These are phyloP conservation scores for Tachina lurida DNA, from an alignment of 2,888 invertebrate genomes.

Conservation along the genomic window DNA sequence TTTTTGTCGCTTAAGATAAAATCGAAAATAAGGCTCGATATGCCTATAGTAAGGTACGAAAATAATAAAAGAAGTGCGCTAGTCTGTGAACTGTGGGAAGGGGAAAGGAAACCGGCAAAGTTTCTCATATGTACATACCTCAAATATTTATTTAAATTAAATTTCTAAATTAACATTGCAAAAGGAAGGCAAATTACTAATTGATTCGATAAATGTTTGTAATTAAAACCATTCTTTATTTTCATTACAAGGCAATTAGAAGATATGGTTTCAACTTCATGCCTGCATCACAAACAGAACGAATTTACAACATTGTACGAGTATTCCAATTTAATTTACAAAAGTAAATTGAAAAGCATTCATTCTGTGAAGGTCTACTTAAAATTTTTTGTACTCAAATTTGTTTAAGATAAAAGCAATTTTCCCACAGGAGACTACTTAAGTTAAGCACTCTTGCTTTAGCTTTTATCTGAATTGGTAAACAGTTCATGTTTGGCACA, in stretches of 20 bases:
- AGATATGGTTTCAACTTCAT: constrained; percentile 16
- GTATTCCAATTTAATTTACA: not conserved
- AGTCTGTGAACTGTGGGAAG: too few species aligned
- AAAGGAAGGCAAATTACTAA: too few species aligned
- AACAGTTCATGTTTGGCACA: constrained; percentile 45
- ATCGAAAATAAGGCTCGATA: too few species aligned
- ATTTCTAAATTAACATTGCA: too few species aligned
- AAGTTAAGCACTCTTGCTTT: not conserved
- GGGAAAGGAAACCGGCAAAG: too few species aligned
- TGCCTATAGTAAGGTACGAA: too few species aligned
- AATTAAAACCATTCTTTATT: constrained; percentile 1
- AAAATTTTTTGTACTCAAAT: not conserved
- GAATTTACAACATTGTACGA: not conserved
- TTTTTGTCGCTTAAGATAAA: too few species aligned
- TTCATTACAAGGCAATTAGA: constrained; percentile 15
- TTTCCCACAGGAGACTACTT: not conserved
- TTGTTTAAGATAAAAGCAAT: not conserved
- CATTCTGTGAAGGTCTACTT: not conserved
- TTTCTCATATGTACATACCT: too few species aligned
- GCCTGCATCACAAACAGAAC: not conserved
- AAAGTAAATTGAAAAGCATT: constrained; percentile 4
- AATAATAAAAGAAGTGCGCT: too few species aligned
- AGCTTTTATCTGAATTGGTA: not conserved
- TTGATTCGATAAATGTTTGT: constrained; percentile 17
- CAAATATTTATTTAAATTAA: too few species aligned